Evolutionary conservation across 1,140 invertebrate species (phyloP).

Genomic region (Orchestia grillus): DNA sequence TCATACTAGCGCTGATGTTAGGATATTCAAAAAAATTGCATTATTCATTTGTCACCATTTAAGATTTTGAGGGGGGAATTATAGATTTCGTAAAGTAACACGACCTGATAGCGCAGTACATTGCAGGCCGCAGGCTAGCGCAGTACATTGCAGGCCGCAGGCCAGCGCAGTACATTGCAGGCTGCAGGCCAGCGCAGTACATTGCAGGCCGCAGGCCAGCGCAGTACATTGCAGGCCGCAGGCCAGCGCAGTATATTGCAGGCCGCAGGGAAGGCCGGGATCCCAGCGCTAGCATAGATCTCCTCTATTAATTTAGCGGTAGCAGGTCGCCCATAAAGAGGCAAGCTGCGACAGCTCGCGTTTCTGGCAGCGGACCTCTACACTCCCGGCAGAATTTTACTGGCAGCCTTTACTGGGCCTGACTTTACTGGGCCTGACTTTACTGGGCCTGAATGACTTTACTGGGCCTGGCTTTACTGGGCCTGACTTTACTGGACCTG

Average conservation of each 20-base stretch:
- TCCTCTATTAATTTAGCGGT: slow-evolving; percentile 38
- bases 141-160: neutral
- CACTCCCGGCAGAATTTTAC: neutral
- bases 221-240: neutral
- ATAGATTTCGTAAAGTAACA: no score
- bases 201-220: neutral
- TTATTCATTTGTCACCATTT: no score
- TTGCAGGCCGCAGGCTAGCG: neutral
- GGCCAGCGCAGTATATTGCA: no score
- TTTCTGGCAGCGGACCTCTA: neutral
- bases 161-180: neutral
- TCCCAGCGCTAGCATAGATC: slow-evolving; percentile 30
- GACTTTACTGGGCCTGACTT: neutral
- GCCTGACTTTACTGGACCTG: neutral
- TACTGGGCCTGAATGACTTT: neutral
- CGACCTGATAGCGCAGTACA: no score
- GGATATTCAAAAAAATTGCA: no score
- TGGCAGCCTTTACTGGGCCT: neutral
- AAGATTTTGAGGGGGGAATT: no score
- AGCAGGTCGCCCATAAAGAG: slow-evolving; percentile 40
- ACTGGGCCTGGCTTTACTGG: neutral
- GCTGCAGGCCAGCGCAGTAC: neutral
- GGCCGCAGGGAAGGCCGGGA: neutral
- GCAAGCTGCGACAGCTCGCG: neutral
- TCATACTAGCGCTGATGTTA: no score